Conservation (phyloP, 2,888 invertebrate genomes). For the Macropis europaea region DNA sequence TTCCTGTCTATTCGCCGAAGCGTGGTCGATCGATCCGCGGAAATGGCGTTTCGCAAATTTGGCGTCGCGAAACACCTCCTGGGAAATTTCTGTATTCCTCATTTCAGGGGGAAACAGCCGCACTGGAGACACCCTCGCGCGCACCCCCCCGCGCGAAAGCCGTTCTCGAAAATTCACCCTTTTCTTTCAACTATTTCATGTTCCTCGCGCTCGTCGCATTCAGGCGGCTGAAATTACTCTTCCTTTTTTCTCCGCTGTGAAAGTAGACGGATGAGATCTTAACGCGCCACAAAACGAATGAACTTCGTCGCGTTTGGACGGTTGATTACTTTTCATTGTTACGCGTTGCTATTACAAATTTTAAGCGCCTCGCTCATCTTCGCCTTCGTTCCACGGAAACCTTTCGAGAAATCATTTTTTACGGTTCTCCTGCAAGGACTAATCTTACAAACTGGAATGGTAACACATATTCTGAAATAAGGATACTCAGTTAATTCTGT, state of each 20-base stretch:
- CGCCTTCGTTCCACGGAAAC: neutral
- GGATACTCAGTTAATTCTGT: too few relatives aligned
- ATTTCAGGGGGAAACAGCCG: constrained; percentile 34
- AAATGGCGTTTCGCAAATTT: constrained; percentile 20
- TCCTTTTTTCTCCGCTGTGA: neutral
- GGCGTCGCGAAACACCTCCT: constrained; percentile 45
- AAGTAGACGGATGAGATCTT: neutral
- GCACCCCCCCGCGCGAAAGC: too few relatives aligned
- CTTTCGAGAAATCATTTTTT: constrained; percentile 12
- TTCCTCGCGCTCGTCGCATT: neutral
- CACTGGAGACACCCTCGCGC: constrained; percentile 20
- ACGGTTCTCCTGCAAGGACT: neutral
- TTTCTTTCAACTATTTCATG: neutral
- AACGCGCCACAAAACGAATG: neutral
- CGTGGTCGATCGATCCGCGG: constrained; percentile 3
- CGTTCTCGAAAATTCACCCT: constrained; percentile 43
- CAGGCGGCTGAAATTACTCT: constrained; percentile 1
- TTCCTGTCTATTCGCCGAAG: neutral
- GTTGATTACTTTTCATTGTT: constrained; percentile 15
- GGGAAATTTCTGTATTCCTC: constrained; percentile 62
- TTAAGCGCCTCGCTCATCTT: neutral
- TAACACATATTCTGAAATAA: too few relatives aligned
- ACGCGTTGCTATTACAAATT: neutral
- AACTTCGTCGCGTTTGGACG: neutral
- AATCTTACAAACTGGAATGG: too few relatives aligned